A percentile compares a stretch with the other conserved stretches of the same genome.
phyloP scores from a whole-genome alignment of 2,888 invertebrate genomes.

The Oscheius sp. region DNA sequence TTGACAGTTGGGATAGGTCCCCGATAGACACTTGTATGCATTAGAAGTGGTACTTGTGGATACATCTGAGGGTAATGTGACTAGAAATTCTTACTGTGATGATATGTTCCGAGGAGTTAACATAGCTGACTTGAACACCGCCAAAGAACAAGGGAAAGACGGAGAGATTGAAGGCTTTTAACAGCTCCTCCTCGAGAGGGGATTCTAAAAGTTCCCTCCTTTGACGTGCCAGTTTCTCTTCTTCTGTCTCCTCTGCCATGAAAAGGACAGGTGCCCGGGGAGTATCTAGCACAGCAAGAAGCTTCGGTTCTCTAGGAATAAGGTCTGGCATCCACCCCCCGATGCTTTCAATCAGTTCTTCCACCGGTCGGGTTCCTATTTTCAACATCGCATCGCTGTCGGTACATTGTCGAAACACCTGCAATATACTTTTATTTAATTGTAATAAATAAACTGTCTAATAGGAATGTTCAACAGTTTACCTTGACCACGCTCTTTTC shows the following conservation, averaged over 20 bases:
- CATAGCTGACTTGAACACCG: slow-evolving; percentile 49
- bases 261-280: not conserved
- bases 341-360: slow-evolving; percentile 25
- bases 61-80: slow-evolving; percentile 45
- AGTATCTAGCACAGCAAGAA: not conserved
- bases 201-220: not conserved
- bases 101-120: slow-evolving; percentile 40
- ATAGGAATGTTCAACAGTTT: too few relatives aligned
- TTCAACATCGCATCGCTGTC: slow-evolving; percentile 35
- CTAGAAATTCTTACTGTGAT: slow-evolving; percentile 42
- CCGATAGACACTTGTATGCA: slow-evolving; percentile 34
- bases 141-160: slow-evolving; percentile 50
- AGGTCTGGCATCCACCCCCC: slow-evolving; percentile 51
- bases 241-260: slow-evolving; percentile 12
- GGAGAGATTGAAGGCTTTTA: slow-evolving; percentile 47
- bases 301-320: not conserved
- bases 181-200: slow-evolving; percentile 40
- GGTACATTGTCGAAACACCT: slow-evolving; percentile 43
- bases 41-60: slow-evolving; percentile 45
- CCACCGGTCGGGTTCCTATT: slow-evolving; percentile 29
- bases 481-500: slow-evolving; percentile 42
- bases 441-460: too few relatives aligned
- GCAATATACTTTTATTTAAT: too few relatives aligned
- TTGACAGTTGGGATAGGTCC: slow-evolving; percentile 20
- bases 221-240: not conserved